phyloP scores from a whole-genome alignment of 2,797 vertebrate species.

The Danio choprae region DNA sequence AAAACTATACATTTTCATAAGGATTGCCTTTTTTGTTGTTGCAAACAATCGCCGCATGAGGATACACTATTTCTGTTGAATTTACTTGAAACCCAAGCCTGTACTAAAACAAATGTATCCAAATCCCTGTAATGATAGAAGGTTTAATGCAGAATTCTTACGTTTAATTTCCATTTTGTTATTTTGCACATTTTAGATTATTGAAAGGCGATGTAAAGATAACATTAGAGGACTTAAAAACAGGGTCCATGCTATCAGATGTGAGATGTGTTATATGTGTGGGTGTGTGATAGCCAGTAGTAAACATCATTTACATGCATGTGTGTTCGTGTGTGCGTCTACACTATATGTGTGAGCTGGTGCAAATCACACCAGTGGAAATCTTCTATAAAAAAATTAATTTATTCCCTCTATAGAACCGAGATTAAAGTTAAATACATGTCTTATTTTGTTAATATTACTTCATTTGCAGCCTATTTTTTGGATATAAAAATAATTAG shows the following conservation, averaged over 20 bases:
- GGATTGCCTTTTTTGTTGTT: not conserved
- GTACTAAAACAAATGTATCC: constrained; percentile 15
- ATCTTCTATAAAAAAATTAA: constrained; percentile 13
- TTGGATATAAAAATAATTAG: not conserved
- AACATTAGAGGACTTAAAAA: constrained; percentile 9
- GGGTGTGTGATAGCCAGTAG: constrained; percentile 35
- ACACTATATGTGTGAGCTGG: constrained; percentile 45
- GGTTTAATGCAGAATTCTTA: constrained; percentile 15
- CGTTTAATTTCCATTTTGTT: constrained; percentile 30
- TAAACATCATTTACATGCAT: constrained; percentile 41
- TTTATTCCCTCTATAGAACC: constrained; percentile 16
- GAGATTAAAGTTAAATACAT: not conserved
- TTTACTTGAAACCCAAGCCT: constrained; percentile 50
- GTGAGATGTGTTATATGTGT: constrained; percentile 13
- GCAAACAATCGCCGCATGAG: constrained; percentile 4
- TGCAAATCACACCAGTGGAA: constrained; percentile 17
- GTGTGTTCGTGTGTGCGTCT: constrained; percentile 57
- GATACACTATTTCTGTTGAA: constrained; percentile 33
- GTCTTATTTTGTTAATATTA: not conserved
- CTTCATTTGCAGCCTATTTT: not conserved
- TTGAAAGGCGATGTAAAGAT: not conserved
- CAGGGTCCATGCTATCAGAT: constrained; percentile 30
- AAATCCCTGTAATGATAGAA: not conserved
- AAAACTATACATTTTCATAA: too few relatives aligned
- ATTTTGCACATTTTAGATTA: constrained; percentile 46